Evolutionary conservation across 2,797 vertebrate genomes (phyloP).

Genomic region (Typhlichthys subterraneus): DNA sequence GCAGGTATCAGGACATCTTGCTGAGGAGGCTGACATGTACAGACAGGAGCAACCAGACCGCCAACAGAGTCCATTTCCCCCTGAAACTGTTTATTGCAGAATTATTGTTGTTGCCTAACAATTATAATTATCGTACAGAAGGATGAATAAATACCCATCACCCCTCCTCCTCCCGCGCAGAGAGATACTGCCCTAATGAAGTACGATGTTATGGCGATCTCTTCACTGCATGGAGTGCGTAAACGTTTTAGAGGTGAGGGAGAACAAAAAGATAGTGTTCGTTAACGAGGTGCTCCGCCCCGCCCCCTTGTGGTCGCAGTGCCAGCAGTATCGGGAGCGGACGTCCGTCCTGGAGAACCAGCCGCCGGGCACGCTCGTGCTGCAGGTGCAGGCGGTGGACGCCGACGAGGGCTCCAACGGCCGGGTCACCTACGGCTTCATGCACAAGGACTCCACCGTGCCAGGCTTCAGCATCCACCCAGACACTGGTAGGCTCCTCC

Average conservation of each 20-base stretch:
- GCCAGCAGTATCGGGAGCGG: slow-evolving; percentile 84
- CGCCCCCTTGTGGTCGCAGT: slow-evolving; percentile 66
- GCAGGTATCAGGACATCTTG: too few species aligned
- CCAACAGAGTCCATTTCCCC: too few species aligned
- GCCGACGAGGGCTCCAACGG: slow-evolving; percentile 89
- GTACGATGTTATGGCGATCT: neutral
- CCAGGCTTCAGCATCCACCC: slow-evolving; percentile 89
- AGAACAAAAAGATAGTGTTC: too few species aligned
- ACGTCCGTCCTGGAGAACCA: slow-evolving; percentile 88
- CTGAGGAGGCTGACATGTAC: too few species aligned
- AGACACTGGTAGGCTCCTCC: slow-evolving; percentile 80
- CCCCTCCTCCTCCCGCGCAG: too few species aligned
- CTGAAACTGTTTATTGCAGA: too few species aligned
- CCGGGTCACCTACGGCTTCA: slow-evolving; percentile 86
- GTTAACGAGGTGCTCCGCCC: slow-evolving; percentile 1
- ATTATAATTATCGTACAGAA: too few species aligned
- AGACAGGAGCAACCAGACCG: too few species aligned
- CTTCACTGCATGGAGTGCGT: slow-evolving; percentile 13
- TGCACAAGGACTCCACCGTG: slow-evolving; percentile 87
- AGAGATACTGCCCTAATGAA: too few species aligned
- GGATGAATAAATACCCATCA: too few species aligned
- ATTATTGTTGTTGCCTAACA: too few species aligned
- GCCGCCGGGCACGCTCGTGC: slow-evolving; percentile 84
- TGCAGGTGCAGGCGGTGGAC: slow-evolving; percentile 88
- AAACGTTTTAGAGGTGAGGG: neutral